Base-by-base conservation (phyloP, 1,140 invertebrate species). In the Bacillus rossius region DNA sequence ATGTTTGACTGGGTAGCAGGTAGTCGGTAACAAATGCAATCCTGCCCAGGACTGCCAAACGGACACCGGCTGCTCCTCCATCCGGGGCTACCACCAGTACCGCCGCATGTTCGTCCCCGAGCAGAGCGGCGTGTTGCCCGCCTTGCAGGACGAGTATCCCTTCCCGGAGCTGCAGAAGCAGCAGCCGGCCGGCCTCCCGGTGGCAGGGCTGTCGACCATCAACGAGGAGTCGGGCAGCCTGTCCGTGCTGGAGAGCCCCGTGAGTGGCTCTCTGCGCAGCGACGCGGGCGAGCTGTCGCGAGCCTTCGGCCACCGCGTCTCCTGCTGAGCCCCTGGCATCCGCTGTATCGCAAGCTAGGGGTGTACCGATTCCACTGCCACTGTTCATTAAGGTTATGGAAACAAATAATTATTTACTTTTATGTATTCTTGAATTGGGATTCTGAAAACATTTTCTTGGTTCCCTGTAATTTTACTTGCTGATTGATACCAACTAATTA, bases 51-150 rank as follows among this genome's bases (percentile, higher is more conserved):
- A 50, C 43, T 38, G 57, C 37, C 37, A 38, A 3, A 34, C 57
- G 23, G 47, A 50, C 34, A 22, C 40, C 17, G 49, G 41, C 13
- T 42, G 41, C 17, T 50, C 47, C 3, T 45, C 51, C 37, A 54
- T 60, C 13, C 38, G 43, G 22, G 58, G 58, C 34, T 60, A 54
- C 10, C 58, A 60, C 25, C 51, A 54, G 22, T 60, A 60, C 42
- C 38, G 52, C 14, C 58, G 58, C 2, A 60, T 60, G 58, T 54
- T 55, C 22, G n/a, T 60, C 20, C 58, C 58, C 19, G 29, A 34
- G 48, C 23, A 0, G 55, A 52, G 20, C 10, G 29, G 29, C 29
- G 29, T 4, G 4, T 4, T 34, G 29, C 38, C 52, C 14, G 40
- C 43, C 17, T 17, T 57, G 19, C 25, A 23, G 47, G 55, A 47